Percentiles rank a stretch among this genome's conserved stretches.
Conservation (phyloP, 2,113 vertebrate species). For the Semicossyphus pulcher region DNA sequence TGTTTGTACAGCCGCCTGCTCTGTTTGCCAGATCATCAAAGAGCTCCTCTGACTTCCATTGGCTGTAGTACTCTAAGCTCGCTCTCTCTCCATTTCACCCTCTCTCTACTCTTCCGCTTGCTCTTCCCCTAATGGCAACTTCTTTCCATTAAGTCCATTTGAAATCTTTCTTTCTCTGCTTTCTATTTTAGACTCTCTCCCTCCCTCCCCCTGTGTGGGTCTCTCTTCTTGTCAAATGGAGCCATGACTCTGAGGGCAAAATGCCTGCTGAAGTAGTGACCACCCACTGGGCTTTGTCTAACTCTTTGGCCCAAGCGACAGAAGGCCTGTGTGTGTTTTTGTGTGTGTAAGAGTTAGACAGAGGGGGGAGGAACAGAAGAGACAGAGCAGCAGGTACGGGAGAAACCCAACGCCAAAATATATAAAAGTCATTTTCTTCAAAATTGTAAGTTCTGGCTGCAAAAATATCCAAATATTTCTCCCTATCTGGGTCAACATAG, state of each 20-base stretch:
- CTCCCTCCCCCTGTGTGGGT: slow-evolving; percentile 15
- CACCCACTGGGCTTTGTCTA: slow-evolving; percentile 72
- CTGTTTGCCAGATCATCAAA: slow-evolving; percentile 72
- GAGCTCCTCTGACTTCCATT: slow-evolving; percentile 46
- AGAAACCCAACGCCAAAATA: background rate
- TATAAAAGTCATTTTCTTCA: too few species aligned
- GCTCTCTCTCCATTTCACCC: slow-evolving; percentile 31
- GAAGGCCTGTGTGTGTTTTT: slow-evolving; percentile 35
- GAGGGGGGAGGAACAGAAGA: slow-evolving; percentile 5
- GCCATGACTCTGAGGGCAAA: slow-evolving; percentile 58
- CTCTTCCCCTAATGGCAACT: slow-evolving; percentile 39
- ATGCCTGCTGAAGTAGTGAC: slow-evolving; percentile 57
- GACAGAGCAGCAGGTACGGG: background rate
- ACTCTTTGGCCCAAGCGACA: slow-evolving; percentile 43
- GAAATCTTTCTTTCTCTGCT: slow-evolving; percentile 34
- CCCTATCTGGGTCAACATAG: too few species aligned
- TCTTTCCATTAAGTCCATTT: slow-evolving; percentile 42
- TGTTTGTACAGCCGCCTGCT: slow-evolving; percentile 74
- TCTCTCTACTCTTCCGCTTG: slow-evolving; percentile 24
- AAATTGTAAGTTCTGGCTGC: too few species aligned
- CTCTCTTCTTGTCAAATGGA: slow-evolving; percentile 47
- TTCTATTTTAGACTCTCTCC: slow-evolving; percentile 50
- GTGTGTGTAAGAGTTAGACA: slow-evolving; percentile 6
- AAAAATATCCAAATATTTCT: too few species aligned
- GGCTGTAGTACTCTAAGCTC: slow-evolving; percentile 17